These are phyloP conservation scores for Rhynchopsitta pachyrhyncha DNA, from an alignment of 2,113 vertebrate genomes.

Conservation along the genomic window DNA sequence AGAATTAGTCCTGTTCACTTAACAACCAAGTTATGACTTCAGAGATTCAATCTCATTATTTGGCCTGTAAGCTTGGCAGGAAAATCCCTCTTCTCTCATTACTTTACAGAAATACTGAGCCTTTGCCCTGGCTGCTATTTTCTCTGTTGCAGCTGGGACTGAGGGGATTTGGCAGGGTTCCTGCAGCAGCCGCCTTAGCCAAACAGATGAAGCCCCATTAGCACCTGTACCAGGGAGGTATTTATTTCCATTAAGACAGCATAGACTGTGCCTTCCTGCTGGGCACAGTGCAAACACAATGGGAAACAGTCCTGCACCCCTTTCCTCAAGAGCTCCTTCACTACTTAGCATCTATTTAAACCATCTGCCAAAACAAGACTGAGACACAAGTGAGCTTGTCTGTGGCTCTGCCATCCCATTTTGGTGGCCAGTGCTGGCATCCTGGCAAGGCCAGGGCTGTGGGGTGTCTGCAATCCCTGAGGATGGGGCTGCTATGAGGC, in stretches of 20 bases:
- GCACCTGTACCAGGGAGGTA: background rate
- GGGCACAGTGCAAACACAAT: background rate
- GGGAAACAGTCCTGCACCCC: background rate
- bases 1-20: background rate
- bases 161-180: background rate
- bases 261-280: background rate
- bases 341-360: background rate
- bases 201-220: background rate
- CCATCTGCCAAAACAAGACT: no score
- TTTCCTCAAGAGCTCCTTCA: background rate
- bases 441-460: background rate
- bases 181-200: background rate
- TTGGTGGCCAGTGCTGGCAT: background rate
- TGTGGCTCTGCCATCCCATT: background rate
- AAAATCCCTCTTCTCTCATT: background rate
- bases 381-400: fast-evolving
- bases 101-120: background rate
- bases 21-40: background rate
- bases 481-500: background rate
- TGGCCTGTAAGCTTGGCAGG: background rate
- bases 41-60: background rate
- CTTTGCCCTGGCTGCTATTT: background rate
- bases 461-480: background rate
- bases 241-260: background rate
- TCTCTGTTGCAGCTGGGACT: background rate